Conservation (phyloP, 2,888 invertebrate species). For the Amphipyra tragopoginis region DNA sequence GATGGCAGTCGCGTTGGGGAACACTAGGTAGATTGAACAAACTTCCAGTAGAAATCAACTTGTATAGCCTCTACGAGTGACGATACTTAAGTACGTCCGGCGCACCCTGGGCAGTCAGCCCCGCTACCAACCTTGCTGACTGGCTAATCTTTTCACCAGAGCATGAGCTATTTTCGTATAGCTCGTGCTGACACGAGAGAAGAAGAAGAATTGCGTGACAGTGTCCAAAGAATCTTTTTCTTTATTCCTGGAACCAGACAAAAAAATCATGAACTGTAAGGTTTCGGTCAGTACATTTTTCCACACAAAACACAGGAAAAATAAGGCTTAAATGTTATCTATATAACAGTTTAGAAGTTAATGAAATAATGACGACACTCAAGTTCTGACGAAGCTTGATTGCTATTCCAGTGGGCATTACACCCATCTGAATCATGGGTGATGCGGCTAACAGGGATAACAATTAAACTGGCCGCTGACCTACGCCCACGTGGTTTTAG, state of each 20-base stretch:
- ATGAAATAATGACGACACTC: constrained; percentile 45
- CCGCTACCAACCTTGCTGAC: no score
- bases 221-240: background rate
- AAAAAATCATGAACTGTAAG: background rate
- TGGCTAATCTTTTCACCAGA: no score
- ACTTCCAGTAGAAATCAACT: no score
- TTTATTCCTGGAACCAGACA: background rate
- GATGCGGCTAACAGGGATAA: constrained; percentile 56
- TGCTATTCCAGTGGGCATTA: constrained; percentile 53
- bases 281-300: background rate
- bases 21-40: no score
- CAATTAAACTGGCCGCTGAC: constrained; percentile 66
- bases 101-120: no score
- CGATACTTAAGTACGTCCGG: no score
- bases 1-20: no score
- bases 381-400: constrained; percentile 45
- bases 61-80: no score
- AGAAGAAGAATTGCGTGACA: no score
- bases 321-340: constrained; percentile 1
- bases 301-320: constrained; percentile 12
- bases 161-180: no score
- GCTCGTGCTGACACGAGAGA: no score
- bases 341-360: constrained; percentile 19
- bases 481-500: constrained; percentile 56
- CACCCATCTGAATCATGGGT: constrained; percentile 52